These are phyloP conservation scores for Typhlichthys eigenmanni DNA, from an alignment of 2,797 vertebrate species.

Conservation along the genomic window DNA sequence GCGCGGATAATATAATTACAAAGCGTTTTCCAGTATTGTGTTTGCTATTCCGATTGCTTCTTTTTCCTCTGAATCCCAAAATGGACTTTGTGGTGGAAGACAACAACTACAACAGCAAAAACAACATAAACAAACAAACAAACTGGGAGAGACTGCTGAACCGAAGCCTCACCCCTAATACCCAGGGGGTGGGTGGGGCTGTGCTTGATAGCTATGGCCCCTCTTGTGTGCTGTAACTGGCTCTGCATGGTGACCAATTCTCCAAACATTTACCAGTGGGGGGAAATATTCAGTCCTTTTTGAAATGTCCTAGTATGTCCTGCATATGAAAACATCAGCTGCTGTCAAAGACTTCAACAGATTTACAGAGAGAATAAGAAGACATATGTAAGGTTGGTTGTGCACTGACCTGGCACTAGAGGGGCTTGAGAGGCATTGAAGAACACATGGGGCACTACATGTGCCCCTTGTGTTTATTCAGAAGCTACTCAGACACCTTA, in stretches of 20 bases:
- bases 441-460: conserved; percentile 57
- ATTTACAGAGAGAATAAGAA: conserved; percentile 67
- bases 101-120: conserved; percentile 3
- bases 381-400: conserved; percentile 48
- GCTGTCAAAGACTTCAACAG: conserved; percentile 79
- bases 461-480: conserved; percentile 73
- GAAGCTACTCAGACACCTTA: conserved; percentile 81
- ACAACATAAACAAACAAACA: conserved; percentile 22
- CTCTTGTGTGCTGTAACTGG: conserved; percentile 53
- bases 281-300: conserved; percentile 14
- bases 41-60: conserved; percentile 62
- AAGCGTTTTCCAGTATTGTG: conserved; percentile 65
- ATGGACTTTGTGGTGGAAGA: conserved; percentile 52
- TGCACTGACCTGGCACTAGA: conserved; percentile 64
- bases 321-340: conserved; percentile 65
- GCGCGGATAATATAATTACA: conserved; percentile 38
- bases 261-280: conserved; percentile 43
- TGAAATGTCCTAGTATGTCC: conserved; percentile 58
- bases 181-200: not conserved
- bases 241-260: conserved; percentile 51
- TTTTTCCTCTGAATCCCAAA: conserved; percentile 51
- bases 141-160: conserved; percentile 58
- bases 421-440: conserved; percentile 65
- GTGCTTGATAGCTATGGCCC: conserved; percentile 26
- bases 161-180: conserved; percentile 8